phyloP scores from a whole-genome alignment of 2,888 invertebrate genomes.

The Gymnocheta viridis region DNA sequence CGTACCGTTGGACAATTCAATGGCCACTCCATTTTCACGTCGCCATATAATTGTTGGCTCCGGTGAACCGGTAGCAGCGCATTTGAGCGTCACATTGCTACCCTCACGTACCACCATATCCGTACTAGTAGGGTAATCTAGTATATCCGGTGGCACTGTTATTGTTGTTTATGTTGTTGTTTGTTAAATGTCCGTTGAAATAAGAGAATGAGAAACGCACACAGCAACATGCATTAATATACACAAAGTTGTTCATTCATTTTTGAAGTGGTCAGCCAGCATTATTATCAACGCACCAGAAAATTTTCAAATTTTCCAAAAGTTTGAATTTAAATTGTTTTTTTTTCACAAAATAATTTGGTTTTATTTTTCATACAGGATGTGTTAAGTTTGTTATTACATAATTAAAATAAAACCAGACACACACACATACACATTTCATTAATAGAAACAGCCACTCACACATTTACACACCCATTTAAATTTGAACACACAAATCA shows the following conservation, averaged over 20 bases:
- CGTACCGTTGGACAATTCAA: conserved; percentile 87
- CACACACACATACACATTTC: background rate
- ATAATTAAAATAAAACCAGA: conserved; percentile 24
- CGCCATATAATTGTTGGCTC: conserved; percentile 94
- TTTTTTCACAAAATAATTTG: conserved; percentile 5
- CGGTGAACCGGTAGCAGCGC: conserved; percentile 94
- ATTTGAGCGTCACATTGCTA: conserved; percentile 91
- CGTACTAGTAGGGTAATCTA: conserved; percentile 92
- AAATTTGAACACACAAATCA: conserved; percentile 23
- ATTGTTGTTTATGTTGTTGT: conserved; percentile 63
- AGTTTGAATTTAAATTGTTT: conserved; percentile 34
- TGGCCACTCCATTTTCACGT: conserved; percentile 90
- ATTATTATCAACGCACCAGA: conserved; percentile 20
- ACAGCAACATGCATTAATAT: conserved; percentile 6
- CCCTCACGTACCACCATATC: conserved; percentile 95
- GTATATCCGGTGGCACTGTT: conserved; percentile 92
- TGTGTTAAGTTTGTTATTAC: conserved; percentile 50
- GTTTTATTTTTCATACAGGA: conserved; percentile 18
- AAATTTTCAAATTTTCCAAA: conserved; percentile 26
- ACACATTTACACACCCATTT: background rate
- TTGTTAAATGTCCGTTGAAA: conserved; percentile 30
- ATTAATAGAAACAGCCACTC: background rate
- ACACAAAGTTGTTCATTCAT: background rate
- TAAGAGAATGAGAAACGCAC: conserved; percentile 7
- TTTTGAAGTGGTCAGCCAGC: conserved; percentile 9